Base-by-base conservation (phyloP, 2,888 invertebrate species). In the Callosobruchus maculatus region DNA sequence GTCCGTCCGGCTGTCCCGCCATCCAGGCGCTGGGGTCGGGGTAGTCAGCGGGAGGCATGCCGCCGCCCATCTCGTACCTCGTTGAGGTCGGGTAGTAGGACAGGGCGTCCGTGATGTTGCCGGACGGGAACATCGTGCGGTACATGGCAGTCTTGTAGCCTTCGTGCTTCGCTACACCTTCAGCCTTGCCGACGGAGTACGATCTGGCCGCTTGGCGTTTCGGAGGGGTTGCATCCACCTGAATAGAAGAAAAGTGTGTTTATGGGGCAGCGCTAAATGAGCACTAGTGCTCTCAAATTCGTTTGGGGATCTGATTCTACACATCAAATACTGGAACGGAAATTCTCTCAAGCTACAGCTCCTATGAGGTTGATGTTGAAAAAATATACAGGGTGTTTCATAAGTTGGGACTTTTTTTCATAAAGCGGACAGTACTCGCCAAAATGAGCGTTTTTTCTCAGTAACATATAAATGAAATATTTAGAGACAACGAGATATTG, bases 41-140 rank as follows among this genome's bases (percentile, higher is more conserved):
- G 68, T 88, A 88, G 76, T 92, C 91, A 70, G 90, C 88, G 70
- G 86, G 85, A 21, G 91, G 90, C 83, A 89, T 88, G 78, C 89
- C 89, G 49, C 88, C 88, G 49, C 88, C 88, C 2, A 83, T 80
- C 71, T 91, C 91, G 79, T 91, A 91, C 77, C 91, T 86, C 72
- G 89, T 90, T 66, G 92, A 93, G 0, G 93, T 93, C 0, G 95
- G 95, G 85, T 95, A 95, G 81, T 94, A 95, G 0, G 93, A 93
- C 7, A 95, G 87, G 20, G 94, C 94, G 84, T 95, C 95, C 0
- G 94, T 95, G 22, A 95, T 90, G 83, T 90, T 91, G 3, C 93
- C 92, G 0, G 92, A 90, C 68, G 93, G 93, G 82, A 93, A 93
- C 87, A 91, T 92, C 49, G 91, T 89, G 74, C 93, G 89, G 82